Base-by-base conservation (phyloP, 2,888 invertebrate genomes). In the Eremobia ochroleuca region DNA sequence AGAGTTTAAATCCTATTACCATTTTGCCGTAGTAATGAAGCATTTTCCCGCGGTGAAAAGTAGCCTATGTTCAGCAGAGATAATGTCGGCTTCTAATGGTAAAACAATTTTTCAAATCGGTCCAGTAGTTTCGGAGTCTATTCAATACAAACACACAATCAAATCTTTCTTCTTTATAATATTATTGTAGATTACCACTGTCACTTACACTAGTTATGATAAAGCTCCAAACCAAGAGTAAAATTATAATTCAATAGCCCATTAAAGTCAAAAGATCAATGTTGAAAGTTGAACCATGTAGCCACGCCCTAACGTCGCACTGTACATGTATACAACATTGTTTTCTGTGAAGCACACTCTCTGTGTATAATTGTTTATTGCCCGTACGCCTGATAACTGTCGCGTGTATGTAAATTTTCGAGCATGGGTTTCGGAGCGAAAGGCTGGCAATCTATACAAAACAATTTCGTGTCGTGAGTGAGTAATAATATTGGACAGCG, bases 311-410 rank as follows among this genome's bases (percentile, higher is more conserved):
- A 34, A 66, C 58, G 25, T 28, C 55, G 21, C 15, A 15, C 25
- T 66, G 72, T 34, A 64, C 81, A 25, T 31, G 61, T 49, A 31
- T 34, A 52, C 58, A 59, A 82, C 78, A 73, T 62, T 61, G 76
- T 65, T 67, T 46, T 64, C 62, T 52, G 58, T 82, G 59, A 40
- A 68, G 67, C 67, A n/a, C 59, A 49, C 52, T 37, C n/a, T 43
- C 58, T 40, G 66, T 21, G 43, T 55, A 55, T 70, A 84, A 83
- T 81, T 85, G 77, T 81, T 77, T 81, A 81, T 77, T 49, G 74
- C 69, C 25, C 64, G 74, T 65, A 74, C 59, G 43, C 55, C 40
- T 37, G 43, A 65, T 85, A 74, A 85, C 81, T 83, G 81, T 68
- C n/a, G 69, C 72, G 58, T 61, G 28, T 76, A 73, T 80, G 76